Evolutionary conservation across 1,140 invertebrate species (phyloP), one percentile per base, ranked within the genome.

Genomic region (Theocolax elegans): DNA sequence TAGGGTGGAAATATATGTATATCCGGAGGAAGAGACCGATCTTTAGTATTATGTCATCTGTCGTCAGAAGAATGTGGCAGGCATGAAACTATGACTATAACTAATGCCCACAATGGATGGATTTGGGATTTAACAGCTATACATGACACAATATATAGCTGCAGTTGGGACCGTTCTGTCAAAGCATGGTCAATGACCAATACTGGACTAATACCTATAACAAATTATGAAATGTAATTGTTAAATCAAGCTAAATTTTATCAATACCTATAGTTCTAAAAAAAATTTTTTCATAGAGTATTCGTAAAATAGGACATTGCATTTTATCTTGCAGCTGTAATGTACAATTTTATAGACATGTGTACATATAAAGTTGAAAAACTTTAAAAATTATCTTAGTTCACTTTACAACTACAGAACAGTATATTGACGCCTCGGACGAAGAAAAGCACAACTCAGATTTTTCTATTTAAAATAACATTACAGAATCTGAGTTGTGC

Each of bases 91-190:
- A 67, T 58, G 7, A 58, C 62, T 12, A 72, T 75, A 23, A 51
- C 62, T 12, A 70, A 70, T 48, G 82, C 82, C 9, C 84, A 86
- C 56, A 66, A 78, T 9, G 84, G 84, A 67, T 86, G 84, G 84
- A 83, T 86, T 60, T 85, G 83, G 81, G 81, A 82, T 64, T 64
- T 86, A 29, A 77, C 81, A 17, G 70, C 79, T 21, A 75, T 82
- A 53, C 66, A 79, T 21, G 67, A 82, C 17, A 83, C 71, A 48
- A 44, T 85, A 29, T 85, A 83, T 56, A 85, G 83, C 62, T 84
- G 82, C 62, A 82, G 83, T 48, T 86, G 82, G 82, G 84, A 86
- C 72, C 60, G 75, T 31, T 77, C 62, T 0, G 66, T 86, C 3
- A 82, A 82, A 71, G 72, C 77, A 4, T 86, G 84, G 84, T 60